Conservation (phyloP, 2,888 invertebrate genomes). For the Athripsodes cinereus region DNA sequence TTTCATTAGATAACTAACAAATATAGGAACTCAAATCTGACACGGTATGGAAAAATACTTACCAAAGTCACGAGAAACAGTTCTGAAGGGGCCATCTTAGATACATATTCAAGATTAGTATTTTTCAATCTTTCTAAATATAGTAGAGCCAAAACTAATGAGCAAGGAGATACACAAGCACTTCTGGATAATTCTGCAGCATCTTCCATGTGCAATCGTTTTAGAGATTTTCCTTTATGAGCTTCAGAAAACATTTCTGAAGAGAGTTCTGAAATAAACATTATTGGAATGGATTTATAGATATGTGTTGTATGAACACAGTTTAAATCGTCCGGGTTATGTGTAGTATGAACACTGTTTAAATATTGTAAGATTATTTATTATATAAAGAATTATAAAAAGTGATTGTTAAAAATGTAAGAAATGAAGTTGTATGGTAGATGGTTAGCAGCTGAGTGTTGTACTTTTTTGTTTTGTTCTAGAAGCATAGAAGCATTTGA, state of each 20-base stretch:
- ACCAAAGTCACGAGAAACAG: slow-evolving; percentile 93
- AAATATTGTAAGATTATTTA: too few species aligned
- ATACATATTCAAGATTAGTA: slow-evolving; percentile 77
- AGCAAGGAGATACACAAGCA: slow-evolving; percentile 86
- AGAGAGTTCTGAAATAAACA: slow-evolving; percentile 62
- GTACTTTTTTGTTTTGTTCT: too few species aligned
- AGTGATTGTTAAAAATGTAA: too few species aligned
- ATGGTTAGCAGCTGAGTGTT: too few species aligned
- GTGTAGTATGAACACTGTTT: too few species aligned
- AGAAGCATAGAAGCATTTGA: too few species aligned
- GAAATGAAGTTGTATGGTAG: too few species aligned
- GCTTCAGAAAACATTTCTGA: slow-evolving; percentile 78
- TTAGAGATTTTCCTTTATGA: slow-evolving; percentile 68
- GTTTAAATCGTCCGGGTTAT: too few species aligned
- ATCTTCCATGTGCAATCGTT: slow-evolving; percentile 68
- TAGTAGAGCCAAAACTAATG: slow-evolving; percentile 85
- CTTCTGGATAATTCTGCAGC: slow-evolving; percentile 71
- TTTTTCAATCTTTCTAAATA: slow-evolving; percentile 86
- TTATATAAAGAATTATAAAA: too few species aligned
- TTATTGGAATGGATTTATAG: background rate
- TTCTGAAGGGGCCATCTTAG: slow-evolving; percentile 79
- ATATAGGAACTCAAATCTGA: background rate
- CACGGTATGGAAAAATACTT: slow-evolving; percentile 31
- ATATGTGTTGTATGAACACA: too few species aligned
- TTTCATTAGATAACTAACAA: background rate